Conservation (phyloP, 2,888 invertebrate species). For the Melanchra persicariae region DNA sequence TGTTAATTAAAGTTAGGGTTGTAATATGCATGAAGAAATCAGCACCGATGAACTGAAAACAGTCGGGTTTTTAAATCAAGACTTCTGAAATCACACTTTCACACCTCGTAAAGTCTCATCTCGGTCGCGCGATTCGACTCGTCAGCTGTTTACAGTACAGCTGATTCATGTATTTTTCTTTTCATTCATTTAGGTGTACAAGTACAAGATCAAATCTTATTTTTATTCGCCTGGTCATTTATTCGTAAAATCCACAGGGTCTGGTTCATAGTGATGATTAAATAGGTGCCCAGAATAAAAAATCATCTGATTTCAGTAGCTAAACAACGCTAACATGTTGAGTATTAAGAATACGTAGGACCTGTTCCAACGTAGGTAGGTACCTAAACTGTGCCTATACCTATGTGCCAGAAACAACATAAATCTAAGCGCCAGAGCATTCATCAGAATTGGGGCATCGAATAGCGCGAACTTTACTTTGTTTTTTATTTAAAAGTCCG, state of each 20-base stretch:
- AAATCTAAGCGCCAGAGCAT: background rate
- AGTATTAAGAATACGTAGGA: too few species aligned
- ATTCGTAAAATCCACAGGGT: background rate
- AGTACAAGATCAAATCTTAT: constrained; percentile 16
- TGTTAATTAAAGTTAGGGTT: constrained; percentile 54
- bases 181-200: constrained; percentile 13
- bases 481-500: constrained; percentile 6
- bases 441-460: background rate
- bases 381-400: background rate
- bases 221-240: constrained; percentile 1
- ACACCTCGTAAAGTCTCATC: background rate
- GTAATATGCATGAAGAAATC: constrained; percentile 6
- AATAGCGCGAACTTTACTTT: constrained; percentile 10
- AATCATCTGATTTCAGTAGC: background rate
- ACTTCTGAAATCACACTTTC: background rate
- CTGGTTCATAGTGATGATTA: constrained; percentile 12
- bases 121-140: background rate
- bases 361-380: background rate
- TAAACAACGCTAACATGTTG: background rate
- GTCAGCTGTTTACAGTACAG: constrained; percentile 45
- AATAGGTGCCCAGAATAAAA: constrained; percentile 3
- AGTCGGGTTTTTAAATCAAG: background rate
- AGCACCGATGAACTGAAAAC: background rate
- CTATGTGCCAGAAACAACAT: background rate
- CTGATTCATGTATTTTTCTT: constrained; percentile 32